Evolutionary conservation across 2,888 invertebrate species (phyloP), one percentile per base, ranked within the genome.

Genomic region (Drosophila koepferae): DNA sequence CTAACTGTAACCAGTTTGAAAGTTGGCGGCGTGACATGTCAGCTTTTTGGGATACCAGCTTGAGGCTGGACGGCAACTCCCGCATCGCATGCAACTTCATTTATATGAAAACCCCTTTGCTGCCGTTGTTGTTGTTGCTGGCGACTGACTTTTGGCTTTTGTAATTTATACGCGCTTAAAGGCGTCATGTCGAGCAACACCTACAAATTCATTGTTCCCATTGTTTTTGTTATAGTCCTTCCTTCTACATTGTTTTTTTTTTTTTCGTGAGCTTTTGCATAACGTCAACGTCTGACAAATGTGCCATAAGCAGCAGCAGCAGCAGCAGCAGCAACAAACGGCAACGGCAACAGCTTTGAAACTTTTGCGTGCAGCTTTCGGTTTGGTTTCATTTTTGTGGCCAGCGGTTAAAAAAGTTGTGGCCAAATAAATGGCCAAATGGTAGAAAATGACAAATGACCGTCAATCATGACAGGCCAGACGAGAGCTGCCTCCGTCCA

Each of bases 391-490:
- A 77, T 74, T 75, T 72, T 60, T 74, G 79, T 74, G 85, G 86
- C 63, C 77, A 77, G 82, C 75, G 84, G 78, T 75, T 72, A 78
- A 88, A 83, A 86, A 84, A 86, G 86, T 84, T 88, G 78, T 88
- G 83, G 86, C 77, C 81, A 87, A 87, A 85, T 83, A 82, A 86
- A 86, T 88, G 89, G 78, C 71, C 74, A 80, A 82, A 85, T 79
- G 85, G 79, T 77, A 81, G 84, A 89, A 84, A 90, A 92, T 92
- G 92, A 92, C 91, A 92, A 92, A 92, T 92, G 90, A 90, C 91
- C 90, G 90, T 92, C 92, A 92, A 92, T 92, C 92, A 92, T 92
- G 92, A 90, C 85, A 91, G 88, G 85, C 83, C 85, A 85, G 86
- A 79, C 88, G 71, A 62, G 62, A 66, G 77, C 55, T 28, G 55